A percentile compares a stretch with the other conserved stretches of the same genome.
phyloP scores from a whole-genome alignment of 2,888 invertebrate species.

The Ophioninae sp. region DNA sequence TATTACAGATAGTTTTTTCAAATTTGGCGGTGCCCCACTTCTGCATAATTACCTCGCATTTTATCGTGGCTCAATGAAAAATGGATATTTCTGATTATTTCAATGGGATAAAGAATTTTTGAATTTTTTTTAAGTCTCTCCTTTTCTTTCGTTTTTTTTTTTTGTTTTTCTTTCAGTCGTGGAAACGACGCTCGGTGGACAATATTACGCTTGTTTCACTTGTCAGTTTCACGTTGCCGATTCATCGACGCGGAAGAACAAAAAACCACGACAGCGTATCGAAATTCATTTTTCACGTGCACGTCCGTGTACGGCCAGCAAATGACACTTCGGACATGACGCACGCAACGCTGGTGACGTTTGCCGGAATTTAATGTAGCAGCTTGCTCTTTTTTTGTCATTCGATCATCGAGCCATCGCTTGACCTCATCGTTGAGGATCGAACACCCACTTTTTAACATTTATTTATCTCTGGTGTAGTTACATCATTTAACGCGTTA shows the following conservation, averaged over 20 bases:
- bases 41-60: neutral
- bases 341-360: slow-evolving; percentile 28
- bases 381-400: slow-evolving; percentile 48
- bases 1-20: no score
- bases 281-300: slow-evolving; percentile 11
- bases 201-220: neutral
- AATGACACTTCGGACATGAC: slow-evolving; percentile 16
- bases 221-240: slow-evolving; percentile 26
- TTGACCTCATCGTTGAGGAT: slow-evolving; percentile 24
- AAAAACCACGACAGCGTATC: neutral
- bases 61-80: neutral
- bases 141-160: neutral
- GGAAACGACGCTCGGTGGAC: neutral
- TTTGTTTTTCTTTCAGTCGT: neutral
- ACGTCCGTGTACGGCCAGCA: neutral
- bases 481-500: neutral
- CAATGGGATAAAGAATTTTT: neutral
- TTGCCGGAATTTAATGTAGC: slow-evolving; percentile 56
- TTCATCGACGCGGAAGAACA: slow-evolving; percentile 26
- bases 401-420: slow-evolving; percentile 43
- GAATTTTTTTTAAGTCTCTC: neutral
- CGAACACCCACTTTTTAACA: neutral
- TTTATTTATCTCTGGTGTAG: neutral
- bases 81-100: neutral
- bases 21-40: no score